Base-by-base conservation (phyloP, 2,797 vertebrate species). In the Chromobotia macracanthus region DNA sequence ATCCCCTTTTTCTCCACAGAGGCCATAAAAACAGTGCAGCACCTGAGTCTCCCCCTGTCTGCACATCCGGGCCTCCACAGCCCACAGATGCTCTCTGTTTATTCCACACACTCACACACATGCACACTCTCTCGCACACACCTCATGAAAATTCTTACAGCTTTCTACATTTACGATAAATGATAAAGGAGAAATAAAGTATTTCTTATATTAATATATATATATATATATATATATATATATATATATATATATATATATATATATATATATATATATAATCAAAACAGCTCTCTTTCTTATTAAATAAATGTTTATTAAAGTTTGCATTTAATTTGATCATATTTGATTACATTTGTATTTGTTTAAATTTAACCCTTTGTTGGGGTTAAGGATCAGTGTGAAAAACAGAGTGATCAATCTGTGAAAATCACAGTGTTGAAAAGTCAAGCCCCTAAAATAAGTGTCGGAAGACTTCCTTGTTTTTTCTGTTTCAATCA, bases 31-130 rank as follows among this genome's bases (percentile, higher is more conserved):
- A 92, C 88, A 93, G 90, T 89, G 83, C 90, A 93, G 90, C 93
- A 95, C 93, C 93, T 95, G 93, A 91, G 89, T 91, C 75, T 91
- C 90, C 90, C 94, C 94, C 93, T 90, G 92, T 89, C 88, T 90
- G 90, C 89, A 93, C 85, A 88, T 87, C 88, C 87, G 75, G 90
- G 91, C 87, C 86, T 86, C 91, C 89, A 88, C 88, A 85, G 84
- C 75, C 87, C 85, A 16, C 87, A 84, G 89, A 94, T 94, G 75
- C 75, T 70, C 67, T 77, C 64, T 80, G 88, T 89, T 89, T 86
- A 87, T 90, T 87, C 72, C 48, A 55, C 60, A 77, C 76, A 70
- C 60, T n/a, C n/a, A n/a, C n/a, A 65, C 66, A 78, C 50, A 68
- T 70, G 46, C 74, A 68, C 69, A 68, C 13, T 28, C 53, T 35